A percentile compares a stretch with the other conserved stretches of the same genome.
Conservation (phyloP, 2,888 invertebrate species). For the Ceraclea dissimilis region DNA sequence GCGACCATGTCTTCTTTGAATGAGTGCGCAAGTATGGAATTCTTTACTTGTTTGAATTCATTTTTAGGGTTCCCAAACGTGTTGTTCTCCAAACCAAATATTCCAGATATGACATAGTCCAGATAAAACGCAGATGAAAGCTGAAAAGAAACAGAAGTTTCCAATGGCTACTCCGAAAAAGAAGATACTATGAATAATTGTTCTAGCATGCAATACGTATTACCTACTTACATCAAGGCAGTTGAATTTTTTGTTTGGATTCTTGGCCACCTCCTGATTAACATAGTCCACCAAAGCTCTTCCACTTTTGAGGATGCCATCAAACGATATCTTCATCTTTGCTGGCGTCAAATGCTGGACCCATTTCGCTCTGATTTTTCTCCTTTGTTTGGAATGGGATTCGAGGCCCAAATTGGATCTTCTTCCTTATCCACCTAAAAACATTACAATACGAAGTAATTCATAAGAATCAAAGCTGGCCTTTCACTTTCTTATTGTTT, state of each 20-base stretch:
- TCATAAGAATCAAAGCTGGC: no score
- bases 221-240: neutral
- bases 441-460: no score
- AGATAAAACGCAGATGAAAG: neutral
- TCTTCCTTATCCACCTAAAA: conserved; percentile 4
- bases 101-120: conserved; percentile 1
- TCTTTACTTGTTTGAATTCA: neutral
- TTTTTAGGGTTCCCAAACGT: neutral
- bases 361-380: neutral
- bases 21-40: neutral
- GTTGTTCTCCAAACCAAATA: conserved; percentile 3
- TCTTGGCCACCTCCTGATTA: neutral
- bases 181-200: no score
- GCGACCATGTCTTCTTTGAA: neutral
- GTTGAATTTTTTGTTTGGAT: neutral
- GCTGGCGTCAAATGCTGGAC: neutral
- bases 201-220: no score
- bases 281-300: neutral
- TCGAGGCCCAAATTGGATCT: conserved; percentile 3
- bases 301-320: neutral
- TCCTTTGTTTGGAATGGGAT: conserved; percentile 3
- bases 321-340: neutral
- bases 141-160: conserved; percentile 1
- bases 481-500: no score
- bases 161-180: no score